phyloP scores from a whole-genome alignment of 2,888 invertebrate species.

The Cepaea hortensis region DNA sequence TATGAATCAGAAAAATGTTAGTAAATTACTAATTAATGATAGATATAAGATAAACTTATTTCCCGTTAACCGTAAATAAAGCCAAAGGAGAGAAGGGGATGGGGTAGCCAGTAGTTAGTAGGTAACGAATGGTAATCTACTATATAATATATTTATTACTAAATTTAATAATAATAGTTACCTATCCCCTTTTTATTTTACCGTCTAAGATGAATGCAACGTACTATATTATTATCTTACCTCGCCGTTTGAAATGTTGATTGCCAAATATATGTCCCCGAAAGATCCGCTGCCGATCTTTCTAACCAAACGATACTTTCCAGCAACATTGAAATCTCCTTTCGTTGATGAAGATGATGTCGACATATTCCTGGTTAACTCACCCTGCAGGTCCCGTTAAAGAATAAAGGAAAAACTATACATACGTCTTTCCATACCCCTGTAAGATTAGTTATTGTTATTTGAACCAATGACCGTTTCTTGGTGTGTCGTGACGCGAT shows the following conservation, averaged over 20 bases:
- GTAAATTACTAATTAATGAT: no score
- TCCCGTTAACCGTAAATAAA: no score
- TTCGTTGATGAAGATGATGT: conserved; percentile 34
- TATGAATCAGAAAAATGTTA: no score
- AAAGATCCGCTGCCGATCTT: conserved; percentile 54
- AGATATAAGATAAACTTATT: no score
- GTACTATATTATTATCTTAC: conserved; percentile 8
- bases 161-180: no score
- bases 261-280: conserved; percentile 76
- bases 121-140: no score
- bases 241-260: conserved; percentile 67
- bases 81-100: no score
- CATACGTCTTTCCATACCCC: conserved; percentile 11
- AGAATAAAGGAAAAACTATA: not conserved
- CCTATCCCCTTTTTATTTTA: no score
- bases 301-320: conserved; percentile 74
- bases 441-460: not conserved
- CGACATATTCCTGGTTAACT: conserved; percentile 10
- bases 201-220: not conserved
- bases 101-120: no score
- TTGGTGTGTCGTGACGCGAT: not conserved
- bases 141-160: no score
- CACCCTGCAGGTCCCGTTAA: conserved; percentile 17
- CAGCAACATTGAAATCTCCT: conserved; percentile 61
- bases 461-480: not conserved